Base-by-base conservation (phyloP, 2,888 invertebrate genomes). In the Epirrita christyi region DNA sequence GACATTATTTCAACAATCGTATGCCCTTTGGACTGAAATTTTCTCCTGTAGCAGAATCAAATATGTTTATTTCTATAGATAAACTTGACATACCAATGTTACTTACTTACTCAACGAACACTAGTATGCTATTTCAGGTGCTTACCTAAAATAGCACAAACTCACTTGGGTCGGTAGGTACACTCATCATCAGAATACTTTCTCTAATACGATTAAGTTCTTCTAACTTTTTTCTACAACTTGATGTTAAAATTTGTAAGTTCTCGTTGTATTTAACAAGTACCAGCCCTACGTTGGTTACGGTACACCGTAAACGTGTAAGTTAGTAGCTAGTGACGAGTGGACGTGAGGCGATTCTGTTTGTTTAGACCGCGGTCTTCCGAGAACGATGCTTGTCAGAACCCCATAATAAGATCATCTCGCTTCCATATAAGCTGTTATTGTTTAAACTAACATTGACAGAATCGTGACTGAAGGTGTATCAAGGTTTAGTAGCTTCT, bases 251-350 rank as follows among this genome's bases (percentile, higher is more conserved):
- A 21, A 41, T 27, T 10, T 21, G 10, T 13, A 21, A 21, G 21
- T 8, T 11, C 27, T 40, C 6, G 8, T 21, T 21, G n/a, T 57
- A 9, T 37, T 32, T 32, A 52, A 4, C n/a, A 46, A 44, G 45
- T 70, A 74, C 1, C 82, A 86, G 58, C 87, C 88, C 83, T 87
- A 77, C 48, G 40, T 59, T 55, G 59, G 54, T 48, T 55, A 66
- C 66, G 78, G 81, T 82, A 58, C 82, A 58, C 58, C 58, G 58
- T 59, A 83, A 80, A 82, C 78, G 90, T 88, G 90, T 90, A 90
- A 92, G 86, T 80, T 83, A 86, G 91, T 90, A 90, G 91, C 91
- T 70, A 83, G 81, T 81, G 81, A 76, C 72, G 76, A 80, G 79
- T 80, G 80, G 80, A 85, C 87, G 88, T 86, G 87, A 83, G 80